Percentiles rank a stretch among this genome's conserved stretches.
Evolutionary conservation across 2,797 vertebrate genomes (phyloP).

Genomic region (Sebastes minor): DNA sequence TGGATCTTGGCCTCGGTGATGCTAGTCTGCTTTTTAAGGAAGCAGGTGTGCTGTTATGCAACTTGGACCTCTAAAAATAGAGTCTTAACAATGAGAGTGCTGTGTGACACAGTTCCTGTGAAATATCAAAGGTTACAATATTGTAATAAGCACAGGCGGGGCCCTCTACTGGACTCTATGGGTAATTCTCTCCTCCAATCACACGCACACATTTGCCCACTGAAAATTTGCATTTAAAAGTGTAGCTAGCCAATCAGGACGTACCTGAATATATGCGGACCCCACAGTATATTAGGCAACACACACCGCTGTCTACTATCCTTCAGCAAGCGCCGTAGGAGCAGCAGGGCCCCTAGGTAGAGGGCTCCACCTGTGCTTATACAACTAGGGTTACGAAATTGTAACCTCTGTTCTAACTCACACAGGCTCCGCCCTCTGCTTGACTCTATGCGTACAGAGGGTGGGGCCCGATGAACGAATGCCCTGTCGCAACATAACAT

Average conservation of each 20-base stretch:
- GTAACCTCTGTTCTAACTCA: background rate
- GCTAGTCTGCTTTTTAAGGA: conserved; percentile 3
- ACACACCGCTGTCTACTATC: background rate
- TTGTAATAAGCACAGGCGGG: background rate
- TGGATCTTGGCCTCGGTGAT: conserved; percentile 13
- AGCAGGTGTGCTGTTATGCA: conserved; percentile 44
- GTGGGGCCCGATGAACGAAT: background rate
- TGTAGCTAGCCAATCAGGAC: background rate
- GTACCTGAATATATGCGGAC: background rate
- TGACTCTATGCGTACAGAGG: background rate
- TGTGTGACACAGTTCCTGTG: conserved; percentile 31
- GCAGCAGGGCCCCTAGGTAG: background rate
- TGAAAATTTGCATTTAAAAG: background rate
- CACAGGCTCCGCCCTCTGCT: background rate
- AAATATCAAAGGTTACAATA: conserved; percentile 7
- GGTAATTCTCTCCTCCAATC: background rate
- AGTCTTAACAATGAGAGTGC: conserved; percentile 10
- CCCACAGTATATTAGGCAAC: background rate
- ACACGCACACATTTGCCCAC: background rate
- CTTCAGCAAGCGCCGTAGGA: background rate
- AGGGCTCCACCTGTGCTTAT: background rate
- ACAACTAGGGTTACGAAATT: background rate
- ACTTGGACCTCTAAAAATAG: conserved; percentile 17
- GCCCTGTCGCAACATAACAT: too few species aligned
- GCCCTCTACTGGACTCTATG: background rate